Evolutionary conservation across 2,797 vertebrate species (phyloP).

Genomic region (Hoplostethus atlanticus): DNA sequence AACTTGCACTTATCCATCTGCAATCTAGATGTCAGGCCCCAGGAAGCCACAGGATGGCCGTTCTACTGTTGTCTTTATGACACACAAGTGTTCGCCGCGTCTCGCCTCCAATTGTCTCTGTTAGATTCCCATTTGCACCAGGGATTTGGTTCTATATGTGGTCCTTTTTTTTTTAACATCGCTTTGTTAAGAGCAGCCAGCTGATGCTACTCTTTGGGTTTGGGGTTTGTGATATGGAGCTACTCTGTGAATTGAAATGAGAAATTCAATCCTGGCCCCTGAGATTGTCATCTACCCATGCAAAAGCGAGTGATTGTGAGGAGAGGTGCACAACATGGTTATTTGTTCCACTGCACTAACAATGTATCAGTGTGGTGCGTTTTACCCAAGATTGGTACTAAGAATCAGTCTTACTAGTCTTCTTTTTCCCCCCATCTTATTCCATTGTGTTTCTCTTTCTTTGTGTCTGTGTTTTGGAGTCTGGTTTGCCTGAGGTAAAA

Average conservation of each 20-base stretch:
- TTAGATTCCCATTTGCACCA: slow-evolving; percentile 65
- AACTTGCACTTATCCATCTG: slow-evolving; percentile 98
- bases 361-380: slow-evolving; percentile 28
- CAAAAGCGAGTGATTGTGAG: slow-evolving; percentile 26
- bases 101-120: slow-evolving; percentile 73
- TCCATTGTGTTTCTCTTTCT: slow-evolving; percentile 25
- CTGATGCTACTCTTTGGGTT: slow-evolving; percentile 64
- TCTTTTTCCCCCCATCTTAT: not conserved
- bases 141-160: slow-evolving; percentile 51
- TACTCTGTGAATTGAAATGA: slow-evolving; percentile 50
- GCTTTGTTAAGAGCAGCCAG: slow-evolving; percentile 64
- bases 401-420: slow-evolving; percentile 5
- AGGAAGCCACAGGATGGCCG: slow-evolving; percentile 94
- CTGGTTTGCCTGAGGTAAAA: slow-evolving; percentile 42
- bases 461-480: slow-evolving; percentile 31
- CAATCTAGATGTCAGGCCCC: slow-evolving; percentile 97
- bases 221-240: slow-evolving; percentile 38
- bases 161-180: slow-evolving; percentile 46
- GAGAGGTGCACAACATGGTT: slow-evolving; percentile 16
- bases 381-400: slow-evolving; percentile 38
- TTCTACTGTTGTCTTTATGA: slow-evolving; percentile 93
- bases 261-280: slow-evolving; percentile 37
- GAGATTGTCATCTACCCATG: slow-evolving; percentile 33
- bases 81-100: slow-evolving; percentile 86
- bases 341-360: slow-evolving; percentile 45